These are phyloP conservation scores for Myotis findleyi DNA, from an alignment of 2,797 vertebrate genomes.

Conservation along the genomic window DNA sequence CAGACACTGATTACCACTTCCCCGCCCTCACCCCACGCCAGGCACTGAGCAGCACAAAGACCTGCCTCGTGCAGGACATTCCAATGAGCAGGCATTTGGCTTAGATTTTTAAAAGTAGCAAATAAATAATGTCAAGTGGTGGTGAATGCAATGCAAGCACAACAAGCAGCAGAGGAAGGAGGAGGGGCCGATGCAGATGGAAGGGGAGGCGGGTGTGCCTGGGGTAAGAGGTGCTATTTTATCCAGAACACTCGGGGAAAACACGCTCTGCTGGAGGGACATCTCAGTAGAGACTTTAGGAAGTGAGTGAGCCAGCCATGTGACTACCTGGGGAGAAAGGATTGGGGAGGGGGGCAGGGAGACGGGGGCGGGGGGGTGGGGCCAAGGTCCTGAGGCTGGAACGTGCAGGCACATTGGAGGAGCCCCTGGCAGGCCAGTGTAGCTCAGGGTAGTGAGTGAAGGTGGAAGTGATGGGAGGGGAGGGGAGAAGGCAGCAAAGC, in stretches of 20 bases:
- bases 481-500: background rate
- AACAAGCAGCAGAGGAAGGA: background rate
- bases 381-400: background rate
- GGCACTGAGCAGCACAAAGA: background rate
- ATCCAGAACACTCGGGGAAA: background rate
- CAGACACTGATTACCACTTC: background rate
- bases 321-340: background rate
- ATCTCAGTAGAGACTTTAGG: background rate
- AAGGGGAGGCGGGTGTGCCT: no score
- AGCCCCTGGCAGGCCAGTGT: background rate
- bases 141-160: background rate
- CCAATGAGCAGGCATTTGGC: background rate
- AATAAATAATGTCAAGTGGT: background rate
- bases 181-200: background rate
- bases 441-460: background rate
- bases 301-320: background rate
- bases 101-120: background rate
- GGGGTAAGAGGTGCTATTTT: background rate
- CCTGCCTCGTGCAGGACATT: background rate
- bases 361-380: no score
- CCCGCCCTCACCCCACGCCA: accelerated
- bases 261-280: background rate
- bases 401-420: accelerated
- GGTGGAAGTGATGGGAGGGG: background rate
- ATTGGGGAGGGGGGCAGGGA: background rate